Evolutionary conservation across 2,888 invertebrate species (phyloP).

Genomic region (Pyrrhia umbra): DNA sequence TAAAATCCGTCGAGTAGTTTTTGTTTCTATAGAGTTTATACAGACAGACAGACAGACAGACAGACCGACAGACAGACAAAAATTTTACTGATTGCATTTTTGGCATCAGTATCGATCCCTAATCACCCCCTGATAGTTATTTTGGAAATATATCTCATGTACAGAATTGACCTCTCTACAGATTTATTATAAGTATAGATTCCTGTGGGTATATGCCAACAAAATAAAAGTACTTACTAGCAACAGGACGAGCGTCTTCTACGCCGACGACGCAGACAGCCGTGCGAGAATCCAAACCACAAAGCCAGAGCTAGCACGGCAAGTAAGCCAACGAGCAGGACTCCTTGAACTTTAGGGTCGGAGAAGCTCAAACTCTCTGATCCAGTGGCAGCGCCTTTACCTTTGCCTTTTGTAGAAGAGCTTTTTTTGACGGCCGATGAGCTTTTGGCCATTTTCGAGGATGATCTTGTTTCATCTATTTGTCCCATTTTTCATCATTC

Average conservation of each 20-base stretch:
- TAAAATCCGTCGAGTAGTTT: too few relatives aligned
- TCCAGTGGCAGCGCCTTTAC: background rate
- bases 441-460: constrained; percentile 66
- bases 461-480: constrained; percentile 60
- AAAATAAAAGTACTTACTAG: constrained; percentile 28
- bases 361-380: constrained; percentile 19
- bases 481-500: constrained; percentile 66
- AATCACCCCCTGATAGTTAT: too few relatives aligned
- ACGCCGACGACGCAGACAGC: constrained; percentile 67
- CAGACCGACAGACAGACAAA: too few relatives aligned
- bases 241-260: constrained; percentile 38
- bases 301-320: constrained; percentile 70
- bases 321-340: constrained; percentile 69
- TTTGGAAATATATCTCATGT: too few relatives aligned
- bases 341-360: constrained; percentile 73
- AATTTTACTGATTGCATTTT: too few relatives aligned
- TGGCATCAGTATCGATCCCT: too few relatives aligned
- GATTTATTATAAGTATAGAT: too few relatives aligned
- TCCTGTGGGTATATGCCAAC: too few relatives aligned
- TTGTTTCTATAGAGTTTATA: too few relatives aligned
- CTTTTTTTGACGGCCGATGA: constrained; percentile 59
- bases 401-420: constrained; percentile 26
- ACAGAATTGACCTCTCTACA: too few relatives aligned
- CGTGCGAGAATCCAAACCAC: constrained; percentile 73
- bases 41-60: too few relatives aligned